A percentile compares a stretch with the other conserved stretches of the same genome.
phyloP scores from a whole-genome alignment of 2,888 invertebrate genomes.

The Lepidonotus clava region DNA sequence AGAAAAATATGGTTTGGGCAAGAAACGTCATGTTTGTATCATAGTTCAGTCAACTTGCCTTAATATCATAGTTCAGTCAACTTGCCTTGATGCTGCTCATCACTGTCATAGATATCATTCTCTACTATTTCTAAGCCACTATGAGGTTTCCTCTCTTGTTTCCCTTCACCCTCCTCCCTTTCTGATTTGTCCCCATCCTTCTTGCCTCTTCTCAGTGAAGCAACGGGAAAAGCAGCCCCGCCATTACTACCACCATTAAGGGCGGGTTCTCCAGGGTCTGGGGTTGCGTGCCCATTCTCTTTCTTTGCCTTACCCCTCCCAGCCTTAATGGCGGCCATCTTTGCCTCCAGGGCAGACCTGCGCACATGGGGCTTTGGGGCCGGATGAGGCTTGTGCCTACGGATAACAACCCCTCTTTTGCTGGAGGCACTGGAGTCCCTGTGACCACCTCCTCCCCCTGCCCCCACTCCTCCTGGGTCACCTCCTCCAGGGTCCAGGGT shows the following conservation, averaged over 20 bases:
- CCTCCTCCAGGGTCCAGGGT: neutral
- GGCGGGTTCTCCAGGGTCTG: no score
- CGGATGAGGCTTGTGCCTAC: neutral
- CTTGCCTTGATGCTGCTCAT: neutral
- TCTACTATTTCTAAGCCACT: neutral
- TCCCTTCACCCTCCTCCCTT: no score
- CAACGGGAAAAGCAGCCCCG: no score
- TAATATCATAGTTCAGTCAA: neutral
- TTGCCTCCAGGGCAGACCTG: constrained; percentile 25
- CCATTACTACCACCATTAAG: no score
- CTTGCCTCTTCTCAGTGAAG: no score
- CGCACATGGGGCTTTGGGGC: constrained; percentile 23
- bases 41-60: neutral
- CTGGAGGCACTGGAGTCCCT: neutral
- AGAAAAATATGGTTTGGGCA: no score
- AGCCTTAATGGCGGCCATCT: constrained; percentile 6
- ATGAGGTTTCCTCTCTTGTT: no score
- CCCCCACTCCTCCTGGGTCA: neutral
- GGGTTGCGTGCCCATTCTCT: no score
- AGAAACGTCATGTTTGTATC: no score
- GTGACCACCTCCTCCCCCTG: neutral
- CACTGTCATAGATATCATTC: neutral
- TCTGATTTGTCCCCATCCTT: no score
- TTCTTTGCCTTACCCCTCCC: no score
- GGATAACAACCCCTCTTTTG: neutral